phyloP scores from a whole-genome alignment of 1,140 invertebrate genomes.

The Diachasma alloeum region DNA sequence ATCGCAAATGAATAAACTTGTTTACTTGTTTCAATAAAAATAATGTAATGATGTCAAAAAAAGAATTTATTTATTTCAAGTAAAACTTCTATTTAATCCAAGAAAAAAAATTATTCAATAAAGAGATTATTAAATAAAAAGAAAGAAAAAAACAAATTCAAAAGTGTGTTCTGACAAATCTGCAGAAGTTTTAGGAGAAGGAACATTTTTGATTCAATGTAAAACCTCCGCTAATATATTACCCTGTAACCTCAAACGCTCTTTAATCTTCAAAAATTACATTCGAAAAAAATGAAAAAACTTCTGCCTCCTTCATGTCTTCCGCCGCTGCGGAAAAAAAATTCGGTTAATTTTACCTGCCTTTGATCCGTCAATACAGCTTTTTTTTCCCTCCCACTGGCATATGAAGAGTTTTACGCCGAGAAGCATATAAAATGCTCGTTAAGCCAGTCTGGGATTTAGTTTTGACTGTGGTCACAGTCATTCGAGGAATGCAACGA shows the following conservation, averaged over 20 bases:
- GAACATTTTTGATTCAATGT: background rate
- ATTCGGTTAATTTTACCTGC: background rate
- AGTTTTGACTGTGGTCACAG: constrained; percentile 9
- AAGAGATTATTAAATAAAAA: too few species aligned
- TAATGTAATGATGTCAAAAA: too few species aligned
- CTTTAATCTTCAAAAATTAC: constrained; percentile 6
- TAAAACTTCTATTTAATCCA: too few species aligned
- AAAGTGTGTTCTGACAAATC: background rate
- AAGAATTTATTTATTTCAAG: too few species aligned
- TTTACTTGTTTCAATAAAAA: too few species aligned
- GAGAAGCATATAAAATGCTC: constrained; percentile 24
- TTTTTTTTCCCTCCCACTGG: constrained; percentile 1
- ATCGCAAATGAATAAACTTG: too few species aligned
- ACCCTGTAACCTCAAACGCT: background rate
- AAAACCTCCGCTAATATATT: too few species aligned
- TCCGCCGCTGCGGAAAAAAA: background rate
- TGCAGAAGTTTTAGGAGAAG: background rate
- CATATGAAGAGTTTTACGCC: constrained; percentile 4
- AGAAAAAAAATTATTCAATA: too few species aligned
- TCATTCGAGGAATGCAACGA: constrained; percentile 3
- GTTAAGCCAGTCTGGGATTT: constrained; percentile 19
- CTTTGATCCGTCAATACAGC: constrained; percentile 21
- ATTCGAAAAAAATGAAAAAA: background rate
- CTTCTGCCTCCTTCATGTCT: background rate
- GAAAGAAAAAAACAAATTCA: too few species aligned